Conservation (phyloP, 1,140 invertebrate species). For the Ephestia elutella region DNA sequence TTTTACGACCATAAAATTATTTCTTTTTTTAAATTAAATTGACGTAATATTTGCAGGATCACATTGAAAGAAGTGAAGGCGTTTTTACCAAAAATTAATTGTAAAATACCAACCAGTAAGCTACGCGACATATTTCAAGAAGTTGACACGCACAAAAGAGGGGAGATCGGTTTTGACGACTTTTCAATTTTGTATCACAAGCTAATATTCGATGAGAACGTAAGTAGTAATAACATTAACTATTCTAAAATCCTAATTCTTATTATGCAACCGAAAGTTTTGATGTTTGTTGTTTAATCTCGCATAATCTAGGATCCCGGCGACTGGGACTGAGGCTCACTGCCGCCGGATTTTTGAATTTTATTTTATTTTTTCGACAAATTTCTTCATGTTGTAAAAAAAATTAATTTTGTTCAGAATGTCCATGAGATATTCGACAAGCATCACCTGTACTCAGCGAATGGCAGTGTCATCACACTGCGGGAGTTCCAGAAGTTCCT, state of each 20-base stretch:
- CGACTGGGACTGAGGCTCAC: too few relatives aligned
- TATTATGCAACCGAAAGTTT: slow-evolving; percentile 21
- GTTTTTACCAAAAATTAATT: slow-evolving; percentile 92
- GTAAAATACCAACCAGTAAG: slow-evolving; percentile 90
- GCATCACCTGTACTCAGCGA: slow-evolving; percentile 78
- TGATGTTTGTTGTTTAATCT: too few relatives aligned
- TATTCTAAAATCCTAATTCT: slow-evolving; percentile 15
- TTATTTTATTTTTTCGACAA: too few relatives aligned
- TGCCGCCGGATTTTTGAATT: too few relatives aligned
- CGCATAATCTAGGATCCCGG: too few relatives aligned
- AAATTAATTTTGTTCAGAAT: slow-evolving; percentile 68
- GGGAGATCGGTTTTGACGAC: slow-evolving; percentile 93
- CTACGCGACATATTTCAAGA: slow-evolving; percentile 89
- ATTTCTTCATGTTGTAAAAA: too few relatives aligned
- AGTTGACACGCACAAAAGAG: slow-evolving; percentile 84
- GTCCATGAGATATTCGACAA: slow-evolving; percentile 77
- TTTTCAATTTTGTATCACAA: slow-evolving; percentile 91
- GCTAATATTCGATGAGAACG: slow-evolving; percentile 86
- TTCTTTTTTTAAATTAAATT: slow-evolving; percentile 14
- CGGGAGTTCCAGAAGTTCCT: slow-evolving; percentile 89
- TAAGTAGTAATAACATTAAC: slow-evolving; percentile 58
- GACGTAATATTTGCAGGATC: slow-evolving; percentile 76
- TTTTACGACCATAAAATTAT: too few relatives aligned
- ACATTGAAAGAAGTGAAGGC: slow-evolving; percentile 93
- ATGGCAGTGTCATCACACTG: slow-evolving; percentile 79